Base-by-base conservation (phyloP, 2,888 invertebrate genomes). In the Macrophya annulata region DNA sequence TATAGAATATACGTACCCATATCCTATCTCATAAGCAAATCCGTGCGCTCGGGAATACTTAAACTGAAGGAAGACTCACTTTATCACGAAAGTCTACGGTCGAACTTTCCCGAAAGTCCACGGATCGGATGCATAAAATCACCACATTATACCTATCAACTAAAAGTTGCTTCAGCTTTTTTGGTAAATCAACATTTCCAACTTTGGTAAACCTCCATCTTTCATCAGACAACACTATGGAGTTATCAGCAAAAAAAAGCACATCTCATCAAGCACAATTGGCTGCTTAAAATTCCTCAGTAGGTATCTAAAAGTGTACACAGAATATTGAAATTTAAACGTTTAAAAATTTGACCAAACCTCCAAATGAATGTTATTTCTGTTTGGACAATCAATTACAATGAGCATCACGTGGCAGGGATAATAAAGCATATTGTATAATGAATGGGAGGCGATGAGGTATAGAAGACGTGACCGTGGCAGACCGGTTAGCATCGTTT, bases 401-500 rank as follows among this genome's bases (percentile, higher is more conserved):
- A 55, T 15, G 72, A 45, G 72, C 72, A 72, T 72, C 72, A 77
- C 15, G 31, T 31, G 51, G 77, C 10, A 55, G 9, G 77, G 48
- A 48, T 55, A 77, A 77, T 55, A 31, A 77, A 55, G 55, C 55
- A 77, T 31, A 51, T 55, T 4, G 9, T 48, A 12, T 48, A 25
- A 74, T 74, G 25, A 74, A 31, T 45, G 45, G 0, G 12, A 74
- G 12, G 45, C 48, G 31, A 77, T 31, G 77, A 77, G 77, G 31
- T 17, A 77, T n/a, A 55, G 37, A n/a, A 55, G 51, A n/a, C 12
- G 62, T 21, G 40, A 89, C 89, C 89, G 88, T 90, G 90, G 88
- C 89, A 87, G 90, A 91, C 90, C 89, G 89, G 89, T 91, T 91
- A 77, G 85, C 8, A 55, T n/a, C 17, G 55, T 86, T 87, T 86